Evolutionary conservation across 2,113 vertebrate genomes (phyloP).

Genomic region (Ctenomys sociabilis): DNA sequence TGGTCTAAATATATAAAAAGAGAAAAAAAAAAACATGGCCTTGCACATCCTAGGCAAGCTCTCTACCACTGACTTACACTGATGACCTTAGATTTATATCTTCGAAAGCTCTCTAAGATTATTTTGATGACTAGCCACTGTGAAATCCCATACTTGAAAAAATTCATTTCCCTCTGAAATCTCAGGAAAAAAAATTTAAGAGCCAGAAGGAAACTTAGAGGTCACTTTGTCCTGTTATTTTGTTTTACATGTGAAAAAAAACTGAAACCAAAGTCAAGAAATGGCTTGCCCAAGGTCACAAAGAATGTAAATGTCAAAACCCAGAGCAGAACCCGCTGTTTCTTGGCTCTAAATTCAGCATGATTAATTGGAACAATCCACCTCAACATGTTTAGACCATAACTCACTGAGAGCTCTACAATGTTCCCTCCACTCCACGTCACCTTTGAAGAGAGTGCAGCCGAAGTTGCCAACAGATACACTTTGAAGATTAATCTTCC

Average conservation of each 20-base stretch:
- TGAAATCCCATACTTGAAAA: not conserved
- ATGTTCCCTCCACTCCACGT: too few relatives aligned
- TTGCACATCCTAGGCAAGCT: not conserved
- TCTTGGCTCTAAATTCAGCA: not conserved
- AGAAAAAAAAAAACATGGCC: not conserved
- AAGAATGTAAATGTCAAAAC: not conserved
- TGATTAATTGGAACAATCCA: not conserved
- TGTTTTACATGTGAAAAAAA: not conserved
- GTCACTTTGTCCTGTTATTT: not conserved
- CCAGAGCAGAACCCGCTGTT: not conserved
- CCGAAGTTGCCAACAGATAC: not conserved
- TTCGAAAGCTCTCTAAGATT: not conserved
- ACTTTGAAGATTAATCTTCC: not conserved
- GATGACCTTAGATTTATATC: not conserved
- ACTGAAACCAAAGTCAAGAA: not conserved
- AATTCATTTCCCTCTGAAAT: not conserved
- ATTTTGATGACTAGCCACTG: not conserved
- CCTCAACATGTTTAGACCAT: not conserved
- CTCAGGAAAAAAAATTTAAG: not conserved
- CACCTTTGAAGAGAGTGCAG: not conserved
- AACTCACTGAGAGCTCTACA: not conserved
- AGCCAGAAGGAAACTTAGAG: slow-evolving; percentile 5
- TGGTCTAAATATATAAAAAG: too few relatives aligned
- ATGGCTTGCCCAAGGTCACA: not conserved
- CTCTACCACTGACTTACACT: not conserved